Base-by-base conservation (phyloP, 2,113 vertebrate genomes). In the Oryzias celebensis region DNA sequence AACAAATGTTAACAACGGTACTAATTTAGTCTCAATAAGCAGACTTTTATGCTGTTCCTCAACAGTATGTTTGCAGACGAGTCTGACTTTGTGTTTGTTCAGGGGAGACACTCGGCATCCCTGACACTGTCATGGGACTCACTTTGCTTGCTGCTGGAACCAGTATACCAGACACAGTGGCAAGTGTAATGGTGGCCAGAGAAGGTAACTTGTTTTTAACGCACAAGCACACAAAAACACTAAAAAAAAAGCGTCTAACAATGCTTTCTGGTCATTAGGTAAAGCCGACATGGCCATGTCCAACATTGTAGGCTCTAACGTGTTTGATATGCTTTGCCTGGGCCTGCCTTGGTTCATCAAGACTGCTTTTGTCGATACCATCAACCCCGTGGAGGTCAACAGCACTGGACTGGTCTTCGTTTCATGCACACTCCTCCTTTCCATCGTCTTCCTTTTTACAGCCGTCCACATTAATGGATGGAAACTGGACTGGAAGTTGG, bases 261-360 rank as follows among this genome's bases (percentile, higher is more conserved):
- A 16, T 31, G 7, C 36, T 49, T 22, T 69, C 31, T 71, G 15
- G 48, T 47, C 0, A 3, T 45, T 90, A 99, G 97, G 97, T 64
- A 97, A 95, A 89, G 96, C 94, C 16, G 95, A 98, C 82, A 99
- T 98, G 97, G 97, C 97, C 68, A 96, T 99, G 95, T 94, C 97
- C 66, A 99, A 98, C 89, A 96, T 98, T 12, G 94, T 99, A 75
- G 97, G 97, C 77, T 99, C 97, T 18, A 99, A 98, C 0, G 94
- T 99, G 12, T 99, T 98, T 63, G 97, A 98, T 81, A 92, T 98
- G 94, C 88, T 98, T 43, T 99, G 97, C 75, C 90, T 98, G 66
- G 97, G 97, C 36, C 80, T 95, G 68, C 97, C 97, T 0, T 99
- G 97, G 97, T 94, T 99, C 89, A 94, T 98, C 80, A 94, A 94